A percentile compares a stretch with the other conserved stretches of the same genome.
Evolutionary conservation across 2,113 vertebrate species (phyloP).

Genomic region (Ptychochromis oligacanthus): DNA sequence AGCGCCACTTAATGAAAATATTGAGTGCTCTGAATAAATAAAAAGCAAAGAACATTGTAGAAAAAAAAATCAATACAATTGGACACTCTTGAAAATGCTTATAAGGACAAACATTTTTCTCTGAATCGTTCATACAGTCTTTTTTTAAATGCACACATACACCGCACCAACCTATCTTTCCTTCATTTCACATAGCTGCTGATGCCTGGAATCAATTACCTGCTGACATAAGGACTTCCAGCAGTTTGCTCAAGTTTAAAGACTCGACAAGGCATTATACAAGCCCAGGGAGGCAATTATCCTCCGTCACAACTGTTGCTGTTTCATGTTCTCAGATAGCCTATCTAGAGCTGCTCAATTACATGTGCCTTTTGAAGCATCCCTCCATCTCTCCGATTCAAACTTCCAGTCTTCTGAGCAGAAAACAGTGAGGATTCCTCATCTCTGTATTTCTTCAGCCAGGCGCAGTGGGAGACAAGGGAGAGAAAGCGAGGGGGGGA

Average conservation of each 20-base stretch:
- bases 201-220: conserved; percentile 81
- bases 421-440: conserved; percentile 68
- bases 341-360: conserved; percentile 79
- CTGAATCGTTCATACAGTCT: conserved; percentile 39
- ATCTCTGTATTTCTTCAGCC: conserved; percentile 56
- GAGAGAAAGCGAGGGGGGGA: conserved; percentile 16
- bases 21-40: conserved; percentile 41
- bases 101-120: conserved; percentile 33
- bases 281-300: conserved; percentile 79
- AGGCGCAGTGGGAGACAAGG: conserved; percentile 28
- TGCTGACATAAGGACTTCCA: conserved; percentile 80
- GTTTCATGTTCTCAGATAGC: conserved; percentile 81
- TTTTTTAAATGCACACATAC: conserved; percentile 44
- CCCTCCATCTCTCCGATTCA: conserved; percentile 69
- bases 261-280: conserved; percentile 75
- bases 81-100: conserved; percentile 11
- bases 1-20: conserved; percentile 30
- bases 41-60: conserved; percentile 30
- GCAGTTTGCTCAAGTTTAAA: conserved; percentile 79
- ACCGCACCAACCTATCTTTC: conserved; percentile 51
- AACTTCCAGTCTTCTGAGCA: conserved; percentile 69
- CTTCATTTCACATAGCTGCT: conserved; percentile 65
- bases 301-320: conserved; percentile 79
- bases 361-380: conserved; percentile 77
- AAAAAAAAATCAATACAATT: conserved; percentile 48